These are phyloP conservation scores for Aurelia coerulea DNA, from an alignment of 30 jellyfish, hydroid and myxozoan species.

Conservation along the genomic window DNA sequence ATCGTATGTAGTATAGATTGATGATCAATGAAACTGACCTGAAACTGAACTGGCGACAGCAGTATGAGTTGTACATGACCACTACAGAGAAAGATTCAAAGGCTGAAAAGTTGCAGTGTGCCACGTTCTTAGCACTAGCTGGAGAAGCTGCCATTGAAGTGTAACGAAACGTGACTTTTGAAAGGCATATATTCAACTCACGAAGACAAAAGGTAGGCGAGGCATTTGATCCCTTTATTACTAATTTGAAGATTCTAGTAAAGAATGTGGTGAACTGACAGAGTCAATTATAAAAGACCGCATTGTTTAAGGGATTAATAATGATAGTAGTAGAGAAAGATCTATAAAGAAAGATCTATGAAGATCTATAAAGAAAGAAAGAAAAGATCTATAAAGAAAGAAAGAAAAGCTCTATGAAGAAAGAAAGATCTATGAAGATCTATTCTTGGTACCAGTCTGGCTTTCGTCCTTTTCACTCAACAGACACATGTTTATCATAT, in stretches of 20 bases:
- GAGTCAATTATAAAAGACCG: slow-evolving; percentile 17
- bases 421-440: no score
- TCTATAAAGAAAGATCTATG: no score
- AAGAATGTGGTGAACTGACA: slow-evolving; percentile 24
- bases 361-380: no score
- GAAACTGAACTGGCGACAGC: slow-evolving; percentile 16
- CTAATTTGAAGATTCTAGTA: slow-evolving; percentile 20
- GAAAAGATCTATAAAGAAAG: no score
- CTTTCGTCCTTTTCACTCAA: no score
- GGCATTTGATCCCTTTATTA: slow-evolving; percentile 20
- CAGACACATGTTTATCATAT: no score
- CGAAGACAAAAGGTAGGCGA: slow-evolving; percentile 16
- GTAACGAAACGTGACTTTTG: slow-evolving; percentile 24
- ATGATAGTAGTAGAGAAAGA: slow-evolving; percentile 10
- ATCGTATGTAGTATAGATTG: no score
- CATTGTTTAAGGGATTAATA: slow-evolving; percentile 18
- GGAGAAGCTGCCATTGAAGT: slow-evolving; percentile 24
- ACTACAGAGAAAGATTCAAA: slow-evolving; percentile 7
- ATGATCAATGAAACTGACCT: no score
- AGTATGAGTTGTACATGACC: slow-evolving; percentile 1
- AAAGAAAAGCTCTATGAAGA: no score
- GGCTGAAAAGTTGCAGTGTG: slow-evolving; percentile 15
- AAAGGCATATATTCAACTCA: slow-evolving; percentile 26
- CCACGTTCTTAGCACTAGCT: slow-evolving; percentile 26
- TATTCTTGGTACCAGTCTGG: no score